Conservation (phyloP, 1,140 invertebrate genomes). For the Drosophila orosa region DNA sequence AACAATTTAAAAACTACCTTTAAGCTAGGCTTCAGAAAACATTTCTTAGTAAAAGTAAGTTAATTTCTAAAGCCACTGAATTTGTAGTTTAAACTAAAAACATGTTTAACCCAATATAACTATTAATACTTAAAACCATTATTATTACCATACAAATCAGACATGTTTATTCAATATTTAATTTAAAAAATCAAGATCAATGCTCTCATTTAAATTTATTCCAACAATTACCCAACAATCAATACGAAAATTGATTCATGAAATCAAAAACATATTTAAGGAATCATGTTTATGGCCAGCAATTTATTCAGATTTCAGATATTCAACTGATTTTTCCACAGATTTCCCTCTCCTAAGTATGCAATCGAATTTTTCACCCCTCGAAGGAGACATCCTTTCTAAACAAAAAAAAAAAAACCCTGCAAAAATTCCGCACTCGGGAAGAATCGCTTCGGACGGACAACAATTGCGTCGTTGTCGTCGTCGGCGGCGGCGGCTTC, state of each 20-base stretch:
- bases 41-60: too few species aligned
- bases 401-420: background rate
- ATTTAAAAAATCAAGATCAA: background rate
- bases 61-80: too few species aligned
- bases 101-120: too few species aligned
- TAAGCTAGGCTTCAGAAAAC: background rate
- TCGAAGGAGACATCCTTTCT: background rate
- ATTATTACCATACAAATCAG: too few species aligned
- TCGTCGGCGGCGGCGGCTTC: constrained; percentile 2
- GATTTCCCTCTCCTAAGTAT: constrained; percentile 13
- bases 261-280: constrained; percentile 25
- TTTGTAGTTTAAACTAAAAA: too few species aligned
- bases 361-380: constrained; percentile 6
- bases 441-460: constrained; percentile 8
- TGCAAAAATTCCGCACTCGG: constrained; percentile 21
- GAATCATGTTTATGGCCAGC: constrained; percentile 4
- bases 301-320: constrained; percentile 28
- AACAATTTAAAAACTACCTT: background rate
- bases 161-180: background rate
- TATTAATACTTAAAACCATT: too few species aligned
- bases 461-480: constrained; percentile 21
- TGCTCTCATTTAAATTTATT: background rate
- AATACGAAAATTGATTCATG: constrained; percentile 7
- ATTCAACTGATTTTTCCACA: constrained; percentile 16
- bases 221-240: too few species aligned